Conservation (phyloP, 2,797 vertebrate genomes). For the Acanthurus tractus region DNA sequence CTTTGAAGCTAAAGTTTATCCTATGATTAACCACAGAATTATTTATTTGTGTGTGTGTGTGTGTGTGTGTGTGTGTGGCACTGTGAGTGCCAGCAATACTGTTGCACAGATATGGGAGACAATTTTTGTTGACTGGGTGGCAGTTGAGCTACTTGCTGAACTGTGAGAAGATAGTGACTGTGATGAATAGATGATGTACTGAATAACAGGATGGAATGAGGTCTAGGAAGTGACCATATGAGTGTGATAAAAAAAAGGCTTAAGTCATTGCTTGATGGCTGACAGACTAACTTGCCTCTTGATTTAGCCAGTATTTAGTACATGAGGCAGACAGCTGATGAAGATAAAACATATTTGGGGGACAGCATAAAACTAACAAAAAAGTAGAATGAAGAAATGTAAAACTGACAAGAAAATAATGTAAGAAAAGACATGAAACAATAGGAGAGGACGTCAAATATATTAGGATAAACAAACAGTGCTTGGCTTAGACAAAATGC, state of each 20-base stretch:
- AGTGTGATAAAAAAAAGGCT: neutral
- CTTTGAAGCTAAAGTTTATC: conserved; percentile 41
- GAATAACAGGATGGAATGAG: conserved; percentile 1
- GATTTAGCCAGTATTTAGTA: conserved; percentile 21
- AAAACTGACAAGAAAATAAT: neutral
- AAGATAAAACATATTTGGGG: neutral
- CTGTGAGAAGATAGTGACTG: conserved; percentile 30
- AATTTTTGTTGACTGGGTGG: conserved; percentile 22
- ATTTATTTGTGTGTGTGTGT: conserved; percentile 32
- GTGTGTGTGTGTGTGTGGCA: neutral
- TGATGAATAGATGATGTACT: conserved; percentile 14
- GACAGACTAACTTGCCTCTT: conserved; percentile 21
- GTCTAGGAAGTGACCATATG: conserved; percentile 2
- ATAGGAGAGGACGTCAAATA: neutral
- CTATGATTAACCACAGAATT: conserved; percentile 55
- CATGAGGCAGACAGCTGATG: neutral
- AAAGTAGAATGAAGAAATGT: neutral
- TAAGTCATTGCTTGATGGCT: neutral
- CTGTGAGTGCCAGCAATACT: neutral
- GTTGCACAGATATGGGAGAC: conserved; percentile 15
- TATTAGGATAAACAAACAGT: conserved; percentile 4
- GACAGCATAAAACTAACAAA: conserved; percentile 3
- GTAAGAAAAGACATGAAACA: too few relatives aligned
- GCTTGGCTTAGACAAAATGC: conserved; percentile 18
- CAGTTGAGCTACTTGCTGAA: neutral